Evolutionary conservation across 2,797 vertebrate genomes (phyloP).

Genomic region (Sebastes jordani): DNA sequence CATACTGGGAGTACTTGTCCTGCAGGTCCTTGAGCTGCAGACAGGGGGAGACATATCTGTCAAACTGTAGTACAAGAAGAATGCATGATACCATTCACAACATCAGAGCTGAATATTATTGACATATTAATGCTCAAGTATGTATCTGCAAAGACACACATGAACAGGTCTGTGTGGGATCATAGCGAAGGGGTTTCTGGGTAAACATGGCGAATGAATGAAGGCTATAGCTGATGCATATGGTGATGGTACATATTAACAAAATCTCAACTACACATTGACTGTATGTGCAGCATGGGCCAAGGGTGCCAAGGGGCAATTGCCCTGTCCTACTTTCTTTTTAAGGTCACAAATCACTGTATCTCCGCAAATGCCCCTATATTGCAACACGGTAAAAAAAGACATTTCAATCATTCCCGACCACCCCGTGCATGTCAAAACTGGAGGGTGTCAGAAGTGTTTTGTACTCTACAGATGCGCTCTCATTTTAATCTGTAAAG

Average conservation of each 20-base stretch:
- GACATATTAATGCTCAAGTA: background rate
- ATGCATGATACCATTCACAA: background rate
- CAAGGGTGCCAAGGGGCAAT: no score
- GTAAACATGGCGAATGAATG: background rate
- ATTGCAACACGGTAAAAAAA: no score
- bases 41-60: slow-evolving; percentile 28
- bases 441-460: no score
- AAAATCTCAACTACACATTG: background rate
- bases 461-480: no score
- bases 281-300: background rate
- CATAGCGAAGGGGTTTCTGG: background rate
- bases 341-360: no score
- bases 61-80: background rate
- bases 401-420: no score
- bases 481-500: no score
- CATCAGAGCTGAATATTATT: background rate
- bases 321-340: no score
- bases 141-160: background rate
- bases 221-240: background rate
- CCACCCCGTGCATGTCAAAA: no score
- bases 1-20: slow-evolving; percentile 86
- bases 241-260: background rate
- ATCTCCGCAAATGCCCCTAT: no score
- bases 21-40: slow-evolving; percentile 86
- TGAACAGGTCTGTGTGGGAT: background rate